Percentiles rank a stretch among this genome's conserved stretches.
These are phyloP conservation scores for Serilophus lunatus DNA, from an alignment of 2,113 vertebrate species.

Conservation along the genomic window DNA sequence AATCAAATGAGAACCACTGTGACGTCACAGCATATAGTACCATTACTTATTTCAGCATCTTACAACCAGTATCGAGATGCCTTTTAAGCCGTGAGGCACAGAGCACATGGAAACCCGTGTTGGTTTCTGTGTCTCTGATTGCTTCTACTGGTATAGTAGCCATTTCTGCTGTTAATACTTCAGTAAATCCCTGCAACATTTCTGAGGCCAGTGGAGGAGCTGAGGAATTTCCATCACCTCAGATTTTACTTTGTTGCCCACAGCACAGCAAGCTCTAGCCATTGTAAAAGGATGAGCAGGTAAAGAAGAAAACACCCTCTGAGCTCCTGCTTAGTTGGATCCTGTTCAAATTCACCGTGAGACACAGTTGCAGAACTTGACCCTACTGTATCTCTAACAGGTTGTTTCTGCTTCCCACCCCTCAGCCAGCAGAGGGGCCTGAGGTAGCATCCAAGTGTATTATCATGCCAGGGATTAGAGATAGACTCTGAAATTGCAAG, in stretches of 20 bases:
- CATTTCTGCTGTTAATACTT: background rate
- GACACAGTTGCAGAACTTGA: background rate
- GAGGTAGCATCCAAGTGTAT: background rate
- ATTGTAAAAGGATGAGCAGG: background rate
- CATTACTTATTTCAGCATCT: background rate
- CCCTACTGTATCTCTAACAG: background rate
- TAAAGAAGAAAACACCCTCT: background rate
- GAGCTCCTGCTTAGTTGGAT: background rate
- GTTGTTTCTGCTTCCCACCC: background rate
- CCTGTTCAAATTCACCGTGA: background rate
- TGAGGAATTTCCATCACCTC: background rate
- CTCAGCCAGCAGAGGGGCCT: background rate
- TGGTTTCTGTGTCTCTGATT: background rate
- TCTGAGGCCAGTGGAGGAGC: background rate
- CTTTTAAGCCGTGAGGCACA: background rate
- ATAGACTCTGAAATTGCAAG: background rate
- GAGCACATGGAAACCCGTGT: background rate
- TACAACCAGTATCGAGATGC: background rate
- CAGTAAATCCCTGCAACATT: background rate
- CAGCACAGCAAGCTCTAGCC: background rate
- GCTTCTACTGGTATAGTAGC: background rate
- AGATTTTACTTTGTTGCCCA: background rate
- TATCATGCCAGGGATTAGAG: accelerated
- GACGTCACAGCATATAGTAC: background rate
- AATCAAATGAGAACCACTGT: background rate